These are phyloP conservation scores for Pecten maximus DNA, from an alignment of 2,888 invertebrate genomes.

Conservation along the genomic window DNA sequence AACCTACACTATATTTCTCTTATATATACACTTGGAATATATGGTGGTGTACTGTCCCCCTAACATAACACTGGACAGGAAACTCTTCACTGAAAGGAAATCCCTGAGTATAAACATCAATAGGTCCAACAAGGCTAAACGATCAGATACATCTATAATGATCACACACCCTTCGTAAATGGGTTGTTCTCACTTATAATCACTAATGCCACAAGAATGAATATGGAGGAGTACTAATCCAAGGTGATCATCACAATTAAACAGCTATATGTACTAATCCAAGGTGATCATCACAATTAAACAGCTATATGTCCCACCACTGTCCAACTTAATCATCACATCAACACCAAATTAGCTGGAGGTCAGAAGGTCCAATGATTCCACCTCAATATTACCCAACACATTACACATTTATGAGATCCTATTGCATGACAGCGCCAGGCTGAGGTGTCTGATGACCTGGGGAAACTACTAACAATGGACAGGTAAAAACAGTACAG, in stretches of 20 bases:
- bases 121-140: neutral
- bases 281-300: neutral
- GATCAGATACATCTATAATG: neutral
- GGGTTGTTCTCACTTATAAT: neutral
- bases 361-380: neutral
- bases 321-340: neutral
- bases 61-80: neutral
- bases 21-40: neutral
- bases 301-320: neutral
- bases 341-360: neutral
- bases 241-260: too few species aligned
- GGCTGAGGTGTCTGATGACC: slow-evolving; percentile 17
- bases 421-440: neutral
- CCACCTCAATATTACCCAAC: neutral
- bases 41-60: neutral
- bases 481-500: slow-evolving; percentile 20
- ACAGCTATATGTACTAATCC: neutral
- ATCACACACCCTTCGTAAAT: neutral
- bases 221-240: too few species aligned
- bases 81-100: slow-evolving; percentile 20
- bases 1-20: slow-evolving; percentile 11
- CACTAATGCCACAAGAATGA: neutral
- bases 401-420: neutral
- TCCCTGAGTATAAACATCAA: neutral
- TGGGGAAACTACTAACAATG: slow-evolving; percentile 2